Evolutionary conservation across 2,888 invertebrate species (phyloP).

Genomic region (Sesia bembeciformis): DNA sequence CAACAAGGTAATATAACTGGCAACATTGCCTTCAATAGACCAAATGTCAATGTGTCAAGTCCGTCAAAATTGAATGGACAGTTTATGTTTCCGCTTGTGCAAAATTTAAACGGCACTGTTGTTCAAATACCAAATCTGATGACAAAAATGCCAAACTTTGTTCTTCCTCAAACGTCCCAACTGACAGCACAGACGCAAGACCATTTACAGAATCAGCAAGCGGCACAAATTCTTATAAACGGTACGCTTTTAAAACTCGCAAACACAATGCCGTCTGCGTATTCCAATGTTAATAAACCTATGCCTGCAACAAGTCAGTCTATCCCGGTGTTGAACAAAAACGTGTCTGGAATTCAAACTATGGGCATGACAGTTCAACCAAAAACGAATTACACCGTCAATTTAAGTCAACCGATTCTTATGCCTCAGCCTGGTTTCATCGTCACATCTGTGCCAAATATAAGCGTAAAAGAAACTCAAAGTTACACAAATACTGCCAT

Average conservation of each 20-base stretch:
- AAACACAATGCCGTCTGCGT: constrained; percentile 46
- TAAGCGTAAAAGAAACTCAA: constrained; percentile 66
- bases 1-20: constrained; percentile 50
- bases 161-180: constrained; percentile 56
- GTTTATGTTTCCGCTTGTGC: constrained; percentile 76
- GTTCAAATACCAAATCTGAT: constrained; percentile 77
- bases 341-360: constrained; percentile 53
- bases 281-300: constrained; percentile 48
- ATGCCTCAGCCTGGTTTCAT: constrained; percentile 66
- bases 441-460: constrained; percentile 71
- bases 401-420: constrained; percentile 63
- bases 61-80: constrained; percentile 66
- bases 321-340: constrained; percentile 59
- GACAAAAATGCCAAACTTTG: constrained; percentile 72
- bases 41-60: constrained; percentile 59
- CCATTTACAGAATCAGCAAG: constrained; percentile 56
- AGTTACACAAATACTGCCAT: constrained; percentile 46
- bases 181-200: constrained; percentile 49
- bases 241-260: constrained; percentile 66
- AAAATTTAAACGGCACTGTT: constrained; percentile 73
- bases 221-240: constrained; percentile 65
- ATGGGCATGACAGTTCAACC: constrained; percentile 65
- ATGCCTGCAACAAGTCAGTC: constrained; percentile 47
- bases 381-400: constrained; percentile 69
- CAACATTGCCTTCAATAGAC: constrained; percentile 35